These are phyloP conservation scores for Trissonchulus latispiculum DNA, from an alignment of 2,888 invertebrate species.

Conservation along the genomic window DNA sequence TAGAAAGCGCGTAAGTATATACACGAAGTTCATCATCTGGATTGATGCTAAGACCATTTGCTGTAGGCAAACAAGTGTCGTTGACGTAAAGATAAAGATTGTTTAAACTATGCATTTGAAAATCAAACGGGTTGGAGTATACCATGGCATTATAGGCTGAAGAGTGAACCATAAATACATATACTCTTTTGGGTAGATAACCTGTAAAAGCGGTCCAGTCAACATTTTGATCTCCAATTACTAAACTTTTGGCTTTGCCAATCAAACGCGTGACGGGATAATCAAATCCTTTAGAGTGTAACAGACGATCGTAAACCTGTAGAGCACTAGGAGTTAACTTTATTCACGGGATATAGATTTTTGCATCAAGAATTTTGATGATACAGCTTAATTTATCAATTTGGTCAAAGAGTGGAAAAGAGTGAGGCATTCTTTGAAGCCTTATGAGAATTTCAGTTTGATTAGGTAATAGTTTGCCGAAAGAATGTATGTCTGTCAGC, in stretches of 20 bases:
- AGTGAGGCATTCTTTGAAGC: not conserved
- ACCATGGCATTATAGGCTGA: not conserved
- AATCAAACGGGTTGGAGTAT: not conserved
- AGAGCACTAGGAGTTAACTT: not conserved
- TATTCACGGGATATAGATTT: not conserved
- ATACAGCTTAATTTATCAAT: not conserved
- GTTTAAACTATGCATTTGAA: not conserved
- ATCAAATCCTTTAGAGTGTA: not conserved
- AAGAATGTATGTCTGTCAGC: not conserved
- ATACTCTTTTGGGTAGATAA: not conserved
- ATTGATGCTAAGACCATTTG: not conserved
- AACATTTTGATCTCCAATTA: not conserved
- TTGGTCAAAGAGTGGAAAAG: not conserved
- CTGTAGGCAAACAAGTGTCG: not conserved
- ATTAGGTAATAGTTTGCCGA: not conserved
- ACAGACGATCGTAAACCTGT: not conserved
- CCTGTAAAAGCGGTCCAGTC: conserved; percentile 1
- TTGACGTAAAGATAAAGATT: not conserved
- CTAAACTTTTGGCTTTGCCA: not conserved
- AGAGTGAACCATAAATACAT: not conserved
- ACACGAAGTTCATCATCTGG: too few species aligned
- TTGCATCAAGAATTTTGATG: not conserved
- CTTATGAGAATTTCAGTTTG: not conserved
- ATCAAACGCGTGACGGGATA: not conserved
- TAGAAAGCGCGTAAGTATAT: not conserved